Evolutionary conservation across 2,797 vertebrate species (phyloP), one percentile per base, ranked within the genome.

Genomic region (Ficedula albicollis): DNA sequence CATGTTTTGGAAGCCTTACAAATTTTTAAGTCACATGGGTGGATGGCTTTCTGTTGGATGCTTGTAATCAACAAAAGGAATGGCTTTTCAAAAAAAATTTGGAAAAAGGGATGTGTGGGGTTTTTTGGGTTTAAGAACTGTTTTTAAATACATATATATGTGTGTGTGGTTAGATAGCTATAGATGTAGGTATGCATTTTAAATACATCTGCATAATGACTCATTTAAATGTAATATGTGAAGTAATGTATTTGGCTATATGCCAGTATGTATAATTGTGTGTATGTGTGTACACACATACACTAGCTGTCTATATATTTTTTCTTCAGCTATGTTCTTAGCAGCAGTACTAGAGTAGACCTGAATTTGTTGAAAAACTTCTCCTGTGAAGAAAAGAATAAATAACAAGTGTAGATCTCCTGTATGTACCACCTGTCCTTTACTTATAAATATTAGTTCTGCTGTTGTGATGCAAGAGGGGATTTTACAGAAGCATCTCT

Each of bases 91-190:
- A 72, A 52, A 55, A 39, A 56, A 52, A 5, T 9, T 49, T 70
- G 3, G 26, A 11, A 32, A 66, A 89, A 39, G 4, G 10, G 5
- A 1, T 21, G 2, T 27, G 39, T 5, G 23, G 5, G 1, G 0
- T 25, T 8, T 56, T 13, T 34, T 38, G 18, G 5, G 2, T 48
- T 46, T 23, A 36, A n/a, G 11, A 52, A 49, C 18, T 32, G 2
- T 44, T 91, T 69, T 67, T 6, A 59, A 44, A 43, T 67, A 58
- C 13, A 12, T 18, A 7, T 25, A 19, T 27, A 12, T 26, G 13
- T 38, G 7, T n/a, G 30, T 52, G 1, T 64, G 15, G 3, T 86
- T 69, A 74, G 11, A 12, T 78, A 48, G 19, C 8, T 68, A 3
- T 10, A 68, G 21, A 44, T 44, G 36, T 2, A 51, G 10, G 6